Evolutionary conservation across 1,140 invertebrate genomes (phyloP), one percentile per base, ranked within the genome.

Genomic region (Rhagoletis pomonella): DNA sequence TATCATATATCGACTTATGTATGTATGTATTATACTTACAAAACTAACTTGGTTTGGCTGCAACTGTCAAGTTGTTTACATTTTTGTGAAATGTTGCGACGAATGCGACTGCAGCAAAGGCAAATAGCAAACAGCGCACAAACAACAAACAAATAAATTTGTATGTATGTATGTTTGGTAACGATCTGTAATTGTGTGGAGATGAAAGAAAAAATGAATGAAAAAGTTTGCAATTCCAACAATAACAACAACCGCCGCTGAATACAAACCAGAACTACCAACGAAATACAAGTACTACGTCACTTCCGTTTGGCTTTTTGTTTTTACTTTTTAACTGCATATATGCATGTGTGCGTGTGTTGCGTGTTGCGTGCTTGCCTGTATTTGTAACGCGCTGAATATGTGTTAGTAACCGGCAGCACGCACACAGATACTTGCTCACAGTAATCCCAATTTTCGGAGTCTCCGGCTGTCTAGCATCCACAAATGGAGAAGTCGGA

Each of bases 31-130:
- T 10, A 29, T 55, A 55, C 50, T 10, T 55, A 55, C 47, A 58
- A 10, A 77, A 55, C 44, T 55, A 17, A 58, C 44, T 81, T 81
- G 50, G 50, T 10, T 29, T 55, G 73, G 47, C 69, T 50, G 69
- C 42, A 73, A 73, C 69, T 73, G 69, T 73, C 69, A 73, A 73
- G 69, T 81, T 81, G 73, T 81, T 81, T 81, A 81, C 47, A 81
- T 81, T 81, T 29, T 81, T 81, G 47, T n/a, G n/a, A 81, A 81
- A 39, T 55, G 73, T 81, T 81, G 14, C 73, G 73, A 50, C 73
- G 73, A 50, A 17, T 19, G 73, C 42, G 29, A 29, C 47, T 77
- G n/a, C 17, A 55, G 4, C 3, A 73, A 47, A 29, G 29, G 29
- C 29, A 17, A 58, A 29, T 14, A 62, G n/a, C n/a, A 62, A 62